A percentile compares a stretch with the other conserved stretches of the same genome.
These are phyloP conservation scores for Papio anubis DNA, from an alignment of 2,113 vertebrate genomes.

Conservation along the genomic window DNA sequence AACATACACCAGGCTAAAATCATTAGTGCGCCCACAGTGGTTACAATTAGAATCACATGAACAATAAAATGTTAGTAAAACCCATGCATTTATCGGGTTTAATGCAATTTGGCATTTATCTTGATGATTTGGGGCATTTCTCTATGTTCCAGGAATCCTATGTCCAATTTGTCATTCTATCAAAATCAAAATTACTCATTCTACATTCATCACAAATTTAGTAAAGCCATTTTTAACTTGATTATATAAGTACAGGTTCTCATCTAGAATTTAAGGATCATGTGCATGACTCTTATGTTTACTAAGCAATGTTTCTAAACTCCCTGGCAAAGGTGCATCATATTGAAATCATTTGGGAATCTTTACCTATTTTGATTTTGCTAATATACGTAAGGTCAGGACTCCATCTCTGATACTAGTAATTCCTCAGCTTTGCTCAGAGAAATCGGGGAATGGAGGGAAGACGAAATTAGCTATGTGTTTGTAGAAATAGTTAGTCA, in stretches of 20 bases:
- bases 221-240: conserved; percentile 16
- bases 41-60: conserved; percentile 54
- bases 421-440: background rate
- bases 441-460: background rate
- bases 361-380: background rate
- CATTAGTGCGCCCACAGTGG: background rate
- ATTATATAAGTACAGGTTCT: conserved; percentile 22
- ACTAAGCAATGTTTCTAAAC: background rate
- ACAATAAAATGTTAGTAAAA: background rate
- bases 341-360: background rate
- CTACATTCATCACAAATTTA: background rate
- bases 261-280: background rate
- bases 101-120: conserved; percentile 16
- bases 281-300: background rate
- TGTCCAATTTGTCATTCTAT: conserved; percentile 28
- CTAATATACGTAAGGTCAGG: background rate
- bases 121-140: conserved; percentile 29
- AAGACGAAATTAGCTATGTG: background rate
- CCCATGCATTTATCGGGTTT: background rate
- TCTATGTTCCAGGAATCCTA: background rate
- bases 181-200: conserved; percentile 53
- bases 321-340: background rate
- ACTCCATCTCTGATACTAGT: background rate
- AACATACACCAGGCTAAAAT: conserved; percentile 38
- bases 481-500: background rate